phyloP scores from a whole-genome alignment of 2,113 vertebrate species.

The Myotis brandtii region DNA sequence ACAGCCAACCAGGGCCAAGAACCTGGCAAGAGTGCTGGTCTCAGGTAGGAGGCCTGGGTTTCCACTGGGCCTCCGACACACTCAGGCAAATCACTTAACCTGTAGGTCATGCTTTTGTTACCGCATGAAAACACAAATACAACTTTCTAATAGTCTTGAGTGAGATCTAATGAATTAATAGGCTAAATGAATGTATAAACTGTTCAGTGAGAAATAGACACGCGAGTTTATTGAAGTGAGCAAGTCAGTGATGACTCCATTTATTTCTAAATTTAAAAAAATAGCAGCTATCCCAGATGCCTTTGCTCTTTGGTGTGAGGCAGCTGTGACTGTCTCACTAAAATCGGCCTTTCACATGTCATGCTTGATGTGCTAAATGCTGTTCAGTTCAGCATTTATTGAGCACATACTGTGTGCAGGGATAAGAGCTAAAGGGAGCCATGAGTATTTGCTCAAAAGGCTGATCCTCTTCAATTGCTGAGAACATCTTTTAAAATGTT shows the following conservation, averaged over 20 bases:
- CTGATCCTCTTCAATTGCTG: neutral
- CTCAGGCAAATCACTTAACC: neutral
- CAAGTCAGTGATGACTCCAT: neutral
- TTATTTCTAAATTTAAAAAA: constrained; percentile 13
- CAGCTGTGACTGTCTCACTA: neutral
- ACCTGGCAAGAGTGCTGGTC: neutral
- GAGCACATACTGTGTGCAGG: neutral
- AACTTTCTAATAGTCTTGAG: neutral
- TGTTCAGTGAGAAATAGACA: neutral
- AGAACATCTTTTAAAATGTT: constrained; percentile 37
- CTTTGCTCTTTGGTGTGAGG: neutral
- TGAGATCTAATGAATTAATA: neutral
- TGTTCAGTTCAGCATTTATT: neutral
- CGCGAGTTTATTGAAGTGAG: neutral
- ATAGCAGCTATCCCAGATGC: neutral
- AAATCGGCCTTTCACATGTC: neutral
- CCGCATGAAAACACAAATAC: neutral
- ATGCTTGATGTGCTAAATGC: neutral
- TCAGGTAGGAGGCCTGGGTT: neutral
- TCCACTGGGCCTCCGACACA: neutral
- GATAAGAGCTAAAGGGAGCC: neutral
- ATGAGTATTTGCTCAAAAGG: neutral
- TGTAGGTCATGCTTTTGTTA: neutral
- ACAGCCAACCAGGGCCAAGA: neutral
- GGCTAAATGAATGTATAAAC: neutral